These are phyloP conservation scores for Nomada fucata DNA, from an alignment of 2,888 invertebrate species.

Conservation along the genomic window DNA sequence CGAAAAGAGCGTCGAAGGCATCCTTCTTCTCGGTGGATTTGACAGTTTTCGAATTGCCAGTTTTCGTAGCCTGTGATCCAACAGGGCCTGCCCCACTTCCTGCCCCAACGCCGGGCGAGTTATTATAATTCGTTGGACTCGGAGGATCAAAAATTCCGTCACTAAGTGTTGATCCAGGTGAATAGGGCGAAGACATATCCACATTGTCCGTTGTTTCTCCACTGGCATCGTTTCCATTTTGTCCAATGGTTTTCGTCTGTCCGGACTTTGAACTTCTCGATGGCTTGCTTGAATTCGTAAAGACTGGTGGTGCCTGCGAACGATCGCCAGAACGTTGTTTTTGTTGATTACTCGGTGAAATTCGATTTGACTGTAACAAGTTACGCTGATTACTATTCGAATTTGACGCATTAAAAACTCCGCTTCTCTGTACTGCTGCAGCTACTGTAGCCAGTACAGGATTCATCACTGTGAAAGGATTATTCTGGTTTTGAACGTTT, in stretches of 20 bases:
- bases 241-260: constrained; percentile 78
- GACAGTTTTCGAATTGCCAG: constrained; percentile 49
- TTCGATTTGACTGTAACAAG: constrained; percentile 78
- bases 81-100: constrained; percentile 34
- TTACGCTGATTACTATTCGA: constrained; percentile 77
- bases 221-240: constrained; percentile 83
- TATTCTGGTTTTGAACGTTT: constrained; percentile 70
- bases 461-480: constrained; percentile 80
- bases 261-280: constrained; percentile 70
- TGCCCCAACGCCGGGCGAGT: constrained; percentile 63
- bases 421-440: constrained; percentile 82
- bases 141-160: constrained; percentile 95
- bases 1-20: constrained; percentile 88
- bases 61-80: constrained; percentile 39
- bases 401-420: constrained; percentile 76
- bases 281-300: constrained; percentile 78
- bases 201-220: constrained; percentile 85
- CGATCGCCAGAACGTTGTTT: constrained; percentile 76
- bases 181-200: constrained; percentile 94
- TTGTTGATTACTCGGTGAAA: constrained; percentile 78
- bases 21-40: constrained; percentile 82
- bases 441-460: constrained; percentile 83
- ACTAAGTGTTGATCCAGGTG: constrained; percentile 94
- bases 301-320: constrained; percentile 79
- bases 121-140: constrained; percentile 80